Conservation (phyloP, 1,140 invertebrate species). For the Gonatopus flavifemur region DNA sequence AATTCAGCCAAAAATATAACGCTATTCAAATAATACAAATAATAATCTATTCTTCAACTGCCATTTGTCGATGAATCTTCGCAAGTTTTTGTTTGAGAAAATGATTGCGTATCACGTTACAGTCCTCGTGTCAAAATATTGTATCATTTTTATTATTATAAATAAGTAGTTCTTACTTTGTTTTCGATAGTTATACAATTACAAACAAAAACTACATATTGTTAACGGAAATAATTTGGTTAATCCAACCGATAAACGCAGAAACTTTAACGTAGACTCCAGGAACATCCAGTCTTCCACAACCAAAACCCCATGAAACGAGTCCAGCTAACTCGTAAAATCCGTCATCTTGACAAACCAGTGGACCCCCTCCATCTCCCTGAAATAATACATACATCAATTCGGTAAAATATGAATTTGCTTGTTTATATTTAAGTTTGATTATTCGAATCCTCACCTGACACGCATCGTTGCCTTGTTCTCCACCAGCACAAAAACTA, state of each 20-base stretch:
- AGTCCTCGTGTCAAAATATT: conserved; percentile 23
- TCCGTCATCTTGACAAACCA: conserved; percentile 90
- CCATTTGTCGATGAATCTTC: no score
- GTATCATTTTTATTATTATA: background rate
- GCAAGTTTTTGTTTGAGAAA: no score
- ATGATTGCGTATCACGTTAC: conserved; percentile 16
- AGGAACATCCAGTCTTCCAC: conserved; percentile 83
- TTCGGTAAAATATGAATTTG: conserved; percentile 4
- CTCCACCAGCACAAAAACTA: conserved; percentile 91
- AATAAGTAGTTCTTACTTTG: background rate
- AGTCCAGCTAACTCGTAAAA: conserved; percentile 89
- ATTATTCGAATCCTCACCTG: conserved; percentile 76
- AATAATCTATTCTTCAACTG: no score
- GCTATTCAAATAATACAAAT: no score
- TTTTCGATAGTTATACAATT: background rate
- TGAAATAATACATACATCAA: conserved; percentile 46
- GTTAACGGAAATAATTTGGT: conserved; percentile 94
- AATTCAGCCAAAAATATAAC: no score
- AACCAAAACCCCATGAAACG: conserved; percentile 92
- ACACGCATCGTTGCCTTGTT: conserved; percentile 90
- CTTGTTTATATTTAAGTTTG: conserved; percentile 12
- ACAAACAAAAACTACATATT: conserved; percentile 69
- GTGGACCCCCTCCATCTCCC: conserved; percentile 89
- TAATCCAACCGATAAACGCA: conserved; percentile 94
- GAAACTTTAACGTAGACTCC: conserved; percentile 94